phyloP scores from a whole-genome alignment of 2,888 invertebrate species.

The Tipula confusa region DNA sequence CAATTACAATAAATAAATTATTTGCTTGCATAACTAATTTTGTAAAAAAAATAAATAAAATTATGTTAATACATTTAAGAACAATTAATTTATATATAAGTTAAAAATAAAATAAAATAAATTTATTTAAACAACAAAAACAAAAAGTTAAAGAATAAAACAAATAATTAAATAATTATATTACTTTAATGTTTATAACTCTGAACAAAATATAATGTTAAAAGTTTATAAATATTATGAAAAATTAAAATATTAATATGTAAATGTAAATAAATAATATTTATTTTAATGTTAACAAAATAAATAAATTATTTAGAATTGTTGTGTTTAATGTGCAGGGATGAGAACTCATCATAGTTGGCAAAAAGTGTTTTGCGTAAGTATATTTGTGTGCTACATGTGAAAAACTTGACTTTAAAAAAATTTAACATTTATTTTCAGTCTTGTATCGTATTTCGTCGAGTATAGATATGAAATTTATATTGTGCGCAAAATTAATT shows the following conservation, averaged over 20 bases:
- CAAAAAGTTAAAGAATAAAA: neutral
- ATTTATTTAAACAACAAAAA: neutral
- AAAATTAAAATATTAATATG: neutral
- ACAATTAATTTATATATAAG: neutral
- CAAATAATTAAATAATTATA: neutral
- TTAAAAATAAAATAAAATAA: neutral
- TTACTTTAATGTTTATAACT: neutral
- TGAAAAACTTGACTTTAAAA: too few relatives aligned
- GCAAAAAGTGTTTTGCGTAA: too few relatives aligned
- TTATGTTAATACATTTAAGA: neutral
- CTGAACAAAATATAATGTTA: neutral
- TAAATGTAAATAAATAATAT: conserved; percentile 25
- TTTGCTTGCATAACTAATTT: neutral
- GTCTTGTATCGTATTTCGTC: too few relatives aligned
- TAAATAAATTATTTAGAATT: neutral
- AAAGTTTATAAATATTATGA: neutral
- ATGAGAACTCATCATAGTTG: neutral
- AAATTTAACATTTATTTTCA: too few relatives aligned
- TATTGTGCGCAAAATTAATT: too few relatives aligned
- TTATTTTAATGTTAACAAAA: conserved; percentile 25
- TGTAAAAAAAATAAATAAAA: neutral
- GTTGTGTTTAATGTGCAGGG: neutral
- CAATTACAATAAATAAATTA: neutral
- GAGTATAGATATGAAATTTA: too few relatives aligned
- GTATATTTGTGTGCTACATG: too few relatives aligned